These are phyloP conservation scores for Achatina immaculata DNA, from an alignment of 1,140 invertebrate genomes.

Conservation along the genomic window DNA sequence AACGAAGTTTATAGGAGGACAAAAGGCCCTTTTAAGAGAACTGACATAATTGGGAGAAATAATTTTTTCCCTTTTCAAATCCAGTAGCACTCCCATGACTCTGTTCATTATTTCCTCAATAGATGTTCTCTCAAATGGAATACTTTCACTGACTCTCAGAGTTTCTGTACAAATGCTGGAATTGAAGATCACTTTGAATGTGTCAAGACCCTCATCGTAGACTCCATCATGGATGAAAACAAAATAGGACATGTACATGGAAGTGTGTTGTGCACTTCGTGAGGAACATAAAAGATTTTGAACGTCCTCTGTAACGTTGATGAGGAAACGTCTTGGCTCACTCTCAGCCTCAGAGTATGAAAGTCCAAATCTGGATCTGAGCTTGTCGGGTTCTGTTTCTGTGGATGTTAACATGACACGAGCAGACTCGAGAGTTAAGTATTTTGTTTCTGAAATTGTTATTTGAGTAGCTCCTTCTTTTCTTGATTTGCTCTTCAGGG, in stretches of 20 bases:
- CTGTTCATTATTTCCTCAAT: conserved; percentile 12
- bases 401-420: neutral
- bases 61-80: conserved; percentile 19
- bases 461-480: neutral
- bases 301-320: conserved; percentile 46
- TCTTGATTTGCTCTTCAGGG: neutral
- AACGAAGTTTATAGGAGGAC: no score
- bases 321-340: conserved; percentile 43
- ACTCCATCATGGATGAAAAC: conserved; percentile 19
- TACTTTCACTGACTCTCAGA: neutral
- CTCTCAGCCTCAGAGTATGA: conserved; percentile 39
- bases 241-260: neutral
- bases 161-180: conserved; percentile 14
- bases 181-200: neutral
- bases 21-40: no score
- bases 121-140: neutral
- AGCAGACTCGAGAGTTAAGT: neutral
- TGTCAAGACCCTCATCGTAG: conserved; percentile 10
- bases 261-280: neutral
- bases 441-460: neutral
- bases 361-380: conserved; percentile 36
- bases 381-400: neutral
- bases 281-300: neutral
- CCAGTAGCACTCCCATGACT: neutral
- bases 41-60: neutral